Conservation (phyloP, 2,113 vertebrate species). For the Alexandromys fortis region DNA sequence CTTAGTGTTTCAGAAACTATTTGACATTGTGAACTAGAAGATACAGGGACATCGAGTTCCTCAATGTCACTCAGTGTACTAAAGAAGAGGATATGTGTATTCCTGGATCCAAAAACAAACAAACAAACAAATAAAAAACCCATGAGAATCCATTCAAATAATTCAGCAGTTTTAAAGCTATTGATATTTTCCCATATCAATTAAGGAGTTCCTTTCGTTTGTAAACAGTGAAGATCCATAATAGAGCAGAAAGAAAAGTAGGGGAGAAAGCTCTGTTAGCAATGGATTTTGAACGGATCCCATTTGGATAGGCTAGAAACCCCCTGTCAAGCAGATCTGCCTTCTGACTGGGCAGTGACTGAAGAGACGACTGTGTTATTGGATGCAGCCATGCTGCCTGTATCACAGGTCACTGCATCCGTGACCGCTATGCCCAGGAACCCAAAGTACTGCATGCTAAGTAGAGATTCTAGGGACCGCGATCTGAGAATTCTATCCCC, state of each 20-base stretch:
- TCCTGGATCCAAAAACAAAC: background rate
- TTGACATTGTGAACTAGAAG: background rate
- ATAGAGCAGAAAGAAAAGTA: background rate
- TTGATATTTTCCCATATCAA: background rate
- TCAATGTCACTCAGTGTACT: background rate
- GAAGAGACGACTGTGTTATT: background rate
- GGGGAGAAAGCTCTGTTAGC: fast-evolving
- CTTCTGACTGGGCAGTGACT: background rate
- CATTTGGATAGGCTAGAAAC: background rate
- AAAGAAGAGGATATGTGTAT: background rate
- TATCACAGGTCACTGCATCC: background rate
- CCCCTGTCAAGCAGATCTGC: fast-evolving
- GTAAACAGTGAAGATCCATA: background rate
- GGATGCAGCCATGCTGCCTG: background rate
- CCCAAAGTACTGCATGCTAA: fast-evolving
- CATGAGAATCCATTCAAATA: background rate
- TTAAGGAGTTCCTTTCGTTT: background rate
- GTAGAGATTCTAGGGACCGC: background rate
- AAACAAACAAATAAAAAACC: background rate
- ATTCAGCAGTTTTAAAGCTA: background rate
- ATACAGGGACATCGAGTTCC: background rate
- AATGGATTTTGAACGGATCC: background rate
- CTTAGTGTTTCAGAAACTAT: background rate
- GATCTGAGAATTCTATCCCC: background rate
- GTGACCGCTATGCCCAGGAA: fast-evolving